Percentiles rank a stretch among this genome's conserved stretches.
These are phyloP conservation scores for Aphelenchoides avenae DNA, from an alignment of 1,140 invertebrate genomes.

Conservation along the genomic window DNA sequence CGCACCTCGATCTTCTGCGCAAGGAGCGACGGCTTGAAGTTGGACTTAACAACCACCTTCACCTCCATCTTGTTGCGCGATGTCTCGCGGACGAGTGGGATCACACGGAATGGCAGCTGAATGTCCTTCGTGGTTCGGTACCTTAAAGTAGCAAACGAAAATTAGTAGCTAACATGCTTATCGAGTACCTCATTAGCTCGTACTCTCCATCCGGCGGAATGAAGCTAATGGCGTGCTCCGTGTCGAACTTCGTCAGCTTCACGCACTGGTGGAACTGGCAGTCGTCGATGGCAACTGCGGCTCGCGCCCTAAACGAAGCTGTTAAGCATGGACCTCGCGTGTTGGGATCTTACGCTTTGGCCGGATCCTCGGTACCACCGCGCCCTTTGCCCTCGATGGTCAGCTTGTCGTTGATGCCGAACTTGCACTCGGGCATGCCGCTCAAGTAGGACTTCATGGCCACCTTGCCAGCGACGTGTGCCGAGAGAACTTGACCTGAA, in stretches of 20 bases:
- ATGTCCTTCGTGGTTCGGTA: slow-evolving; percentile 99
- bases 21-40: slow-evolving; percentile 93
- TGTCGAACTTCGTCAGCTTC: slow-evolving; percentile 98
- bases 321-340: slow-evolving; percentile 50
- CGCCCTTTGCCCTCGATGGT: slow-evolving; percentile 94
- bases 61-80: slow-evolving; percentile 99
- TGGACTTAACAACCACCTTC: slow-evolving; percentile 98
- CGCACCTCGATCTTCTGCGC: slow-evolving; percentile 97
- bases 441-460: slow-evolving; percentile 99
- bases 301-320: slow-evolving; percentile 47
- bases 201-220: slow-evolving; percentile 99
- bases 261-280: slow-evolving; percentile 99
- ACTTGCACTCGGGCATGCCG: slow-evolving; percentile 99
- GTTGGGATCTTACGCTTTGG: slow-evolving; percentile 62
- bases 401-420: slow-evolving; percentile 99
- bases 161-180: background rate
- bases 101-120: slow-evolving; percentile 96
- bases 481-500: slow-evolving; percentile 90
- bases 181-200: slow-evolving; percentile 86
- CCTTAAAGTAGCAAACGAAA: slow-evolving; percentile 63
- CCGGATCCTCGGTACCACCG: slow-evolving; percentile 75
- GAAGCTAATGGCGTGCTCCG: slow-evolving; percentile 98
- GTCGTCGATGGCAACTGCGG: slow-evolving; percentile 97
- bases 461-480: slow-evolving; percentile 97
- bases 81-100: slow-evolving; percentile 93